phyloP scores from a whole-genome alignment of 2,113 vertebrate species.

The Cryptotis parvus region DNA sequence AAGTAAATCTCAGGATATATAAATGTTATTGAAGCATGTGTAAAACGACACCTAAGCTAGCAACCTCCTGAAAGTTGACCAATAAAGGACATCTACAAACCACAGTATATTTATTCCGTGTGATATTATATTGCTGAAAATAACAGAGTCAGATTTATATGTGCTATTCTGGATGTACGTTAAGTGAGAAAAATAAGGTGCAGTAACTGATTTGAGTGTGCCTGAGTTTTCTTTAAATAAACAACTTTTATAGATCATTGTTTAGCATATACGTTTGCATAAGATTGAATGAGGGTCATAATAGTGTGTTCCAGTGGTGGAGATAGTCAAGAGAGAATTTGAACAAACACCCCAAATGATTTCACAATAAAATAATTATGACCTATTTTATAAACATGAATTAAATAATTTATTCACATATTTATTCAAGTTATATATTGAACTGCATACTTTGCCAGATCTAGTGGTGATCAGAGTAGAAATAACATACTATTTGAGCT shows the following conservation, averaged over 20 bases:
- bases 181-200: background rate
- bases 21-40: background rate
- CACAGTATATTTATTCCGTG: background rate
- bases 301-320: background rate
- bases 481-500: background rate
- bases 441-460: background rate
- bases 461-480: background rate
- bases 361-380: background rate
- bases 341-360: background rate
- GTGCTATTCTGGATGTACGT: background rate
- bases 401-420: background rate
- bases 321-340: background rate
- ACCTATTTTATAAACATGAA: background rate
- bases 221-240: background rate
- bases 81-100: slow-evolving; percentile 1
- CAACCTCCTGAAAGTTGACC: background rate
- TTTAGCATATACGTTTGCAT: background rate
- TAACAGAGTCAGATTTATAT: background rate
- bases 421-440: background rate
- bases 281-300: background rate
- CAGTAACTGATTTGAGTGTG: background rate
- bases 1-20: background rate
- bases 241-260: background rate
- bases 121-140: background rate
- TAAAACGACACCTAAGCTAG: background rate